Base-by-base conservation (phyloP, 2,797 vertebrate species). In the Lepidocolaptes lacrymiger region DNA sequence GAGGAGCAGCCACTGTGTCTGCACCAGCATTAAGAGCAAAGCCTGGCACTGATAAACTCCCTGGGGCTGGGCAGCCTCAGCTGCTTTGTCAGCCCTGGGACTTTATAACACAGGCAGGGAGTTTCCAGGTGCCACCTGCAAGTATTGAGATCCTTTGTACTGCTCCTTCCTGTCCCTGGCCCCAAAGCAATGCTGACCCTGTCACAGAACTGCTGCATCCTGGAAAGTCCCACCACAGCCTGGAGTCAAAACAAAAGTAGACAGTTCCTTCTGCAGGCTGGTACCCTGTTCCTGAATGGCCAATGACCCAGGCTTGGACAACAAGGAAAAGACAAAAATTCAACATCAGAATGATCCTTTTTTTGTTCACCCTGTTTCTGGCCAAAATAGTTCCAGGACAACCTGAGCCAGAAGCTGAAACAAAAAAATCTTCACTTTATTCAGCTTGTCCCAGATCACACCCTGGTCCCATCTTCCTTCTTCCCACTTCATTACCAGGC, bases 31-130 rank as follows among this genome's bases (percentile, higher is more conserved):
- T 20, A 44, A 23, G 1, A 13, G 48, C 64, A 78, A 37, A 39
- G 20, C 43, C 73, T 34, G 69, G 64, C 28, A 6, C 56, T 41
- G 51, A 12, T 6, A 12, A 54, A 39, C 52, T 79, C 6, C 27
- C 26, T 44, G 71, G 62, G 34, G 24, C 23, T n/a, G 58, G 19
- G 36, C 41, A 88, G 37, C 32, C 62, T 66, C 59, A 79, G 36
- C 68, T 84, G 23, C 34, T 46, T 26, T 26, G 1, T 19, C 59
- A 39, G 23, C 1, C 19, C 74, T 69, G 56, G 34, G 46, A 2
- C 10, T 37, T 44, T 1, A 0, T 18, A 36, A 22, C 12, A 30
- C 36, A 39, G 2, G 0, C 3, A 1, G 16, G 32, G 51, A 76
- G 14, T 20, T 73, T 37, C 74, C 61, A 73, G 54, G 66, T 62